A percentile compares a stretch with the other conserved stretches of the same genome.
These are phyloP conservation scores for Pachypanchax playfairii DNA, from an alignment of 2,113 vertebrate genomes.

Conservation along the genomic window DNA sequence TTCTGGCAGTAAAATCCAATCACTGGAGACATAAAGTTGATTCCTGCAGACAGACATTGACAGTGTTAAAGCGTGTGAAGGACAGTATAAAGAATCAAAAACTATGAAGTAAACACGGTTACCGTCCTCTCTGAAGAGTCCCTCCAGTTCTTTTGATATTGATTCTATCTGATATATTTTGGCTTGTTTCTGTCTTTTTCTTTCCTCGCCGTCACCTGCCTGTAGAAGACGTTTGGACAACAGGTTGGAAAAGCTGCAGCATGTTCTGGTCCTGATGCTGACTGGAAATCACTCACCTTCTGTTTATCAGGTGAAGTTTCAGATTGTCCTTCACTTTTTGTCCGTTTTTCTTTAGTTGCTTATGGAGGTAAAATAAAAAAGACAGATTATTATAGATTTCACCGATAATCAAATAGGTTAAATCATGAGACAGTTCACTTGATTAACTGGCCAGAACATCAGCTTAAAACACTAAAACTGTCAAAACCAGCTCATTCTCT, in stretches of 20 bases:
- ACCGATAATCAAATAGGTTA: constrained; percentile 4
- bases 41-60: constrained; percentile 73
- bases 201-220: constrained; percentile 81
- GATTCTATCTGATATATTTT: constrained; percentile 85
- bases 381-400: background rate
- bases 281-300: constrained; percentile 75
- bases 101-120: constrained; percentile 1
- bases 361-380: background rate
- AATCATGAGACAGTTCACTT: background rate
- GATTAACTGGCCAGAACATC: background rate
- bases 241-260: background rate
- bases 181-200: constrained; percentile 80
- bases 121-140: constrained; percentile 90
- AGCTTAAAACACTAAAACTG: too few relatives aligned
- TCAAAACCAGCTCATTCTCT: too few relatives aligned
- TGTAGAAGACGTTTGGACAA: constrained; percentile 46
- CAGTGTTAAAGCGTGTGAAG: background rate
- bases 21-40: constrained; percentile 88
- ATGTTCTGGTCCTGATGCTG: background rate
- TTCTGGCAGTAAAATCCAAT: constrained; percentile 95
- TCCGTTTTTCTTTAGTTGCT: constrained; percentile 67
- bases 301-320: constrained; percentile 77
- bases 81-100: background rate
- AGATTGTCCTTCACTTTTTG: constrained; percentile 35
- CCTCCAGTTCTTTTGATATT: constrained; percentile 88